Base-by-base conservation (phyloP, 1,140 invertebrate species). In the Cryptotermes secundus region DNA sequence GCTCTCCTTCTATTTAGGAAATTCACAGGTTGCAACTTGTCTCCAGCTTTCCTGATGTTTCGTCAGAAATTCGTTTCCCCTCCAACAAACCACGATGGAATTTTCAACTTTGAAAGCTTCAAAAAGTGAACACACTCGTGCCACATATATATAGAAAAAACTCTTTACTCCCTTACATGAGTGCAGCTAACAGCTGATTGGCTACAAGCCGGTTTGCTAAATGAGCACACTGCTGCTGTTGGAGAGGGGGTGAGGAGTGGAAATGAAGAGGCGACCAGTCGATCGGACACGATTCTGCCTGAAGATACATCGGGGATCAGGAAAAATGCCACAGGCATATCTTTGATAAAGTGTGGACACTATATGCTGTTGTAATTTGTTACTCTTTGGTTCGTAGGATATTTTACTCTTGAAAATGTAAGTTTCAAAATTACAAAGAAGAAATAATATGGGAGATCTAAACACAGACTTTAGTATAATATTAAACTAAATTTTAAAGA, bases 21-120 rank as follows among this genome's bases (percentile, higher is more conserved):
- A 72, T 72, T 26, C 59, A n/a, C 59, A 72, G n/a, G n/a, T 72
- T n/a, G 59, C n/a, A n/a, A 16, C 59, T 72, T 26, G 59, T 72
- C 59, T 72, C 59, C 26, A 72, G 59, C 59, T 72, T 72, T 31
- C 59, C n/a, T 72, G 26, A 72, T 31, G n/a, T 72, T 72, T 31
- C 59, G n/a, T 72, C 59, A 72, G 59, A 72, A 72, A 72, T 72
- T 72, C 59, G 59, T 72, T 72, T 72, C 59, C 59, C 59, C 59
- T 72, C 59, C 59, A 72, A 72, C 59, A 72, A 72, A 72, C 59
- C 59, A 16, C 59, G 59, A 72, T 72, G 59, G 59, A 72, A 72
- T 72, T 72, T 72, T 72, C 59, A 72, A 72, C 59, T 72, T 72
- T 72, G 59, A 72, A 16, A 72, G 59, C 59, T 72, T 26, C 59